A percentile compares a stretch with the other conserved stretches of the same genome.
Evolutionary conservation across 2,113 vertebrate genomes (phyloP).

Genomic region (Hippocampus barbouri): DNA sequence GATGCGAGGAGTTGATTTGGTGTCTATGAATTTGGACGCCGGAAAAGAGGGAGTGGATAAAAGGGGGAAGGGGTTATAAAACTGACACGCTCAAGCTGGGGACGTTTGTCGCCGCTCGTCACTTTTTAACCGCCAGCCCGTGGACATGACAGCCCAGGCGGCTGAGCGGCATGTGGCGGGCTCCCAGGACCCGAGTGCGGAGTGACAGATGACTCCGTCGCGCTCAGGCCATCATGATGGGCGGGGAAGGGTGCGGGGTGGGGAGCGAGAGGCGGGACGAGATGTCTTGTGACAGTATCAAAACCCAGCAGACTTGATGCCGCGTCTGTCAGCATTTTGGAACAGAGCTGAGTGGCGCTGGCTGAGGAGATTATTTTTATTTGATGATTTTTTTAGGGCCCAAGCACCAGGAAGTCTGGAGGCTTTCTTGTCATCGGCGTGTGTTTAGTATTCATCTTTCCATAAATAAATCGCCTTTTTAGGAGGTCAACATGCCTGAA

Average conservation of each 20-base stretch:
- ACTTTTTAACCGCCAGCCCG: conserved; percentile 74
- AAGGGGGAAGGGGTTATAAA: conserved; percentile 6
- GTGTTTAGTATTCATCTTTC: no score
- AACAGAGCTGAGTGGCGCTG: conserved; percentile 19
- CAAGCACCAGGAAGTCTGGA: no score
- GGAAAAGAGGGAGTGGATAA: background rate
- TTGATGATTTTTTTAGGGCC: background rate
- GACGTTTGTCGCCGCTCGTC: conserved; percentile 68
- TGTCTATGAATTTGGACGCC: conserved; percentile 26
- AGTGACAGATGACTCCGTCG: conserved; percentile 66
- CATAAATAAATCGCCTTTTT: no score
- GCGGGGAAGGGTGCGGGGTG: conserved; percentile 22
- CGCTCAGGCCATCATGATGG: conserved; percentile 65
- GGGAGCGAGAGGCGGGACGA: conserved; percentile 42
- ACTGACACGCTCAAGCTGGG: conserved; percentile 70
- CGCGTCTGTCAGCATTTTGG: conserved; percentile 50
- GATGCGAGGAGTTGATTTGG: conserved; percentile 41
- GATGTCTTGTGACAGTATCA: conserved; percentile 66
- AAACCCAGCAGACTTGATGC: conserved; percentile 56
- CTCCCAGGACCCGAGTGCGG: conserved; percentile 61
- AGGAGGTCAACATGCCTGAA: no score
- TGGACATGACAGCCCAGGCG: conserved; percentile 77
- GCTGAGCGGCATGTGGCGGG: conserved; percentile 69
- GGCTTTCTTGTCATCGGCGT: background rate
- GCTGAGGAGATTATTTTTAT: conserved; percentile 3